These are phyloP conservation scores for Clupea harengus DNA, from an alignment of 2,113 vertebrate species.

Conservation along the genomic window DNA sequence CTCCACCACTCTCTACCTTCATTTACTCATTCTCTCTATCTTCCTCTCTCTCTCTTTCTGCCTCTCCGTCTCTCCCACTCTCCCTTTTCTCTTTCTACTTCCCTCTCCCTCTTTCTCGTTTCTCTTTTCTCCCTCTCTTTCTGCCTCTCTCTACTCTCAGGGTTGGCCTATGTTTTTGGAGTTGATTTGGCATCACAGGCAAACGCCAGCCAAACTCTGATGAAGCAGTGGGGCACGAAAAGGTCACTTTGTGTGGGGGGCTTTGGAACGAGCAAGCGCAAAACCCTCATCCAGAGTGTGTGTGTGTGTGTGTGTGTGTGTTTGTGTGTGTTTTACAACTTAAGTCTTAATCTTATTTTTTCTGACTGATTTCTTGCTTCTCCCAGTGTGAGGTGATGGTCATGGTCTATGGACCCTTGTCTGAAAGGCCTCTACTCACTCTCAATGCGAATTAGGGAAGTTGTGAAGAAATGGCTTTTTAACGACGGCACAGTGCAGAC, in stretches of 20 bases:
- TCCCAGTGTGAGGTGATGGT: neutral
- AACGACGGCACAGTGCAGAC: conserved; percentile 30
- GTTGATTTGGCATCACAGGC: neutral
- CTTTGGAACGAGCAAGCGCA: neutral
- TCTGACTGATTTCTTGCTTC: neutral
- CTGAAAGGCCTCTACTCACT: neutral
- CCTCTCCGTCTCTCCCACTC: neutral
- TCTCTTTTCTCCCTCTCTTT: neutral
- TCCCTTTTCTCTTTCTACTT: neutral
- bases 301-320: neutral
- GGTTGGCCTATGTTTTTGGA: neutral
- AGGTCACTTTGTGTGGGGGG: neutral
- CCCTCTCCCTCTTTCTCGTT: neutral
- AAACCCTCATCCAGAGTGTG: neutral
- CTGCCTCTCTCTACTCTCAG: neutral
- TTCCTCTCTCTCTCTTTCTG: neutral
- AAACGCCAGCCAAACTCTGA: neutral
- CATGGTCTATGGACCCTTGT: neutral
- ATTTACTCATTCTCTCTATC: neutral
- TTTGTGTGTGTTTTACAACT: neutral
- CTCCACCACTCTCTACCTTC: neutral
- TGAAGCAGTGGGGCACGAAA: neutral
- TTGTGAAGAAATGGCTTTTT: conserved; percentile 40
- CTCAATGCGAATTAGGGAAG: neutral
- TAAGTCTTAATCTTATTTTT: neutral